Evolutionary conservation across 2,113 vertebrate genomes (phyloP), one percentile per base, ranked within the genome.

Genomic region (Origma solitaria): DNA sequence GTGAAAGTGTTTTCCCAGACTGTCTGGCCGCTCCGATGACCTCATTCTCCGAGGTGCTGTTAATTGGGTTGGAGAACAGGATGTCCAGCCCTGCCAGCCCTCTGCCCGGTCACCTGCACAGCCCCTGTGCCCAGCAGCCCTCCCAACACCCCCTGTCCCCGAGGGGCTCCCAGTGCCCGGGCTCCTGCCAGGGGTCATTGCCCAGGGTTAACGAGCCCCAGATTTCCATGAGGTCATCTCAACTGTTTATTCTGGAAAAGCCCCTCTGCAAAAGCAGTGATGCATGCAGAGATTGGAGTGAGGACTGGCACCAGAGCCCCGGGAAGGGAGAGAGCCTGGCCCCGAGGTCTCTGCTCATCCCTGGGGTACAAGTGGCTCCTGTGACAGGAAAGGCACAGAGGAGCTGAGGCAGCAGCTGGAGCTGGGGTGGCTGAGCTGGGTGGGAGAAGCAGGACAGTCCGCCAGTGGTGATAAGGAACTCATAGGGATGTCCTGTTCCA

Each of bases 1-100:
- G 88, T 86, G 91, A 75, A 91, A 92, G 92, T 95, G 92, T 96
- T 96, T 96, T 97, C 96, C 94, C 94, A 97, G 96, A 96, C 96
- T 93, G 96, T 97, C 96, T 97, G 96, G 86, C 94, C n/a, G 2
- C 57, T 88, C 17, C 6, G 3, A 93, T 97, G 96, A 97, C 90
- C 92, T 96, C 95, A 96, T 93, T 88, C 90, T 96, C 87, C 0
- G 40, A 86, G 90, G 82, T 90, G 81, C 73, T 72, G 71, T 85
- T 95, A 95, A 83, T 1, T 89, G 84, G 73, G 57, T 84, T 82
- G 86, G 49, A 88, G 85, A 95, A 83, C 92, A 80, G 79, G 42
- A 88, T 1, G 28, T 75, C 9, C 88, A 96, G 58, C 82, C 50
- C 60, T 4, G 14, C 35, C 72, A 88, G 70, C 66, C 70, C 84